A percentile compares a stretch with the other conserved stretches of the same genome.
These are phyloP conservation scores for Sarcophilus harrisii DNA, from an alignment of 2,797 vertebrate genomes.

Conservation along the genomic window DNA sequence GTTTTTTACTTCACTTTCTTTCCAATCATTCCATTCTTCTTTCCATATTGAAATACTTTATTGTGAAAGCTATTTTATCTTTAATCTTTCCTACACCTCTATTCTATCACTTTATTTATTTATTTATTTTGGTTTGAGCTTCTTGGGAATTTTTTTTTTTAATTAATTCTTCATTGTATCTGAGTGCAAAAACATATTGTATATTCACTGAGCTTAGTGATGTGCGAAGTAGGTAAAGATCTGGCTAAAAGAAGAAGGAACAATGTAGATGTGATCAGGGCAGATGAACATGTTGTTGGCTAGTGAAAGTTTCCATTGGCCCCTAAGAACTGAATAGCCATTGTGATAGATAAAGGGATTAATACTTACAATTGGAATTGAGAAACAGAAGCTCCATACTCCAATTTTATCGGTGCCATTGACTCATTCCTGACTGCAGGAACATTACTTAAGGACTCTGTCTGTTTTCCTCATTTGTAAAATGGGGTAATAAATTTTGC, in stretches of 20 bases:
- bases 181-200: background rate
- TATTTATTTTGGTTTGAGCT: background rate
- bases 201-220: background rate
- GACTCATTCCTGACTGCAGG: slow-evolving; percentile 24
- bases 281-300: slow-evolving; percentile 27
- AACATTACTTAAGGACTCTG: slow-evolving; percentile 39
- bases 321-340: background rate
- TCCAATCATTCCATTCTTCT: slow-evolving; percentile 3
- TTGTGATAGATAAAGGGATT: slow-evolving; percentile 15
- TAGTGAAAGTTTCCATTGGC: slow-evolving; percentile 7
- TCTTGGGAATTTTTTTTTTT: background rate
- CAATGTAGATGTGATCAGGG: slow-evolving; percentile 14
- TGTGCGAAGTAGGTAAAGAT: slow-evolving; percentile 7
- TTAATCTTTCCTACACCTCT: background rate
- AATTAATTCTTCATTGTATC: background rate
- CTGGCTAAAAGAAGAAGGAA: background rate
- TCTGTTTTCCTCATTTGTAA: slow-evolving; percentile 56
- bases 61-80: background rate
- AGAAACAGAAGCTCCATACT: slow-evolving; percentile 36
- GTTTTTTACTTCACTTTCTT: background rate
- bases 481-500: slow-evolving; percentile 44
- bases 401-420: background rate
- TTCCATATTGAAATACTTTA: slow-evolving; percentile 16
- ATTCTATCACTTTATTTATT: background rate
- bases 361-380: slow-evolving; percentile 22